Percentiles rank a stretch among this genome's conserved stretches.
Conservation (phyloP, 2,113 vertebrate species). For the Madoqua kirkii region DNA sequence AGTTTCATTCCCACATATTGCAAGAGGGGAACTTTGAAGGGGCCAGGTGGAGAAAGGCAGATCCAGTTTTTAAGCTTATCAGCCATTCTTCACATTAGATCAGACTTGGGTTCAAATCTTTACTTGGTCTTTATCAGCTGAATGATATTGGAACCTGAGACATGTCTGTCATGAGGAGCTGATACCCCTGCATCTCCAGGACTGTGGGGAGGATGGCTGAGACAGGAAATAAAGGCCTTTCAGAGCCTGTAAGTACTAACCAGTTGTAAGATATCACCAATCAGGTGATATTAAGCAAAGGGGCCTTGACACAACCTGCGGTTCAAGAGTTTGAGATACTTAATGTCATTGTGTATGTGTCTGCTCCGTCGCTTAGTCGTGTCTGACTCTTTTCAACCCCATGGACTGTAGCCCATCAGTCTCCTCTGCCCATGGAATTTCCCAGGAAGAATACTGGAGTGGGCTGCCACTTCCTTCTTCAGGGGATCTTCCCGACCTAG, state of each 20-base stretch:
- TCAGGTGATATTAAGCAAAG: neutral
- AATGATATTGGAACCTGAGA: neutral
- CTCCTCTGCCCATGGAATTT: neutral
- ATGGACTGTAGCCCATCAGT: neutral
- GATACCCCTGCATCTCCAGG: neutral
- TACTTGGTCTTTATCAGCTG: neutral
- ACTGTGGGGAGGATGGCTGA: neutral
- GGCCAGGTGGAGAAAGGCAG: neutral
- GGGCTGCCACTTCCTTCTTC: neutral
- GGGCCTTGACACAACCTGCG: neutral
- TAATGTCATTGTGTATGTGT: neutral
- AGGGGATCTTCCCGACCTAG: neutral
- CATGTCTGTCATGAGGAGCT: neutral
- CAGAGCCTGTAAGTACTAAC: neutral
- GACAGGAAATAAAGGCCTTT: neutral
- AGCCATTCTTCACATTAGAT: neutral
- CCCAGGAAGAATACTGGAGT: neutral
- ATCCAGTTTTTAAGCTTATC: neutral
- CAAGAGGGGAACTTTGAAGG: neutral
- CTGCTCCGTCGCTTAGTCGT: neutral
- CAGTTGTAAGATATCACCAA: neutral
- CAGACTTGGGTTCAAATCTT: neutral
- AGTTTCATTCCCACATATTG: neutral
- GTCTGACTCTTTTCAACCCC: neutral
- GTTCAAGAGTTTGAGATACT: neutral